Evolutionary conservation across 2,888 invertebrate genomes (phyloP), one percentile per base, ranked within the genome.

Genomic region (Syritta pipiens): DNA sequence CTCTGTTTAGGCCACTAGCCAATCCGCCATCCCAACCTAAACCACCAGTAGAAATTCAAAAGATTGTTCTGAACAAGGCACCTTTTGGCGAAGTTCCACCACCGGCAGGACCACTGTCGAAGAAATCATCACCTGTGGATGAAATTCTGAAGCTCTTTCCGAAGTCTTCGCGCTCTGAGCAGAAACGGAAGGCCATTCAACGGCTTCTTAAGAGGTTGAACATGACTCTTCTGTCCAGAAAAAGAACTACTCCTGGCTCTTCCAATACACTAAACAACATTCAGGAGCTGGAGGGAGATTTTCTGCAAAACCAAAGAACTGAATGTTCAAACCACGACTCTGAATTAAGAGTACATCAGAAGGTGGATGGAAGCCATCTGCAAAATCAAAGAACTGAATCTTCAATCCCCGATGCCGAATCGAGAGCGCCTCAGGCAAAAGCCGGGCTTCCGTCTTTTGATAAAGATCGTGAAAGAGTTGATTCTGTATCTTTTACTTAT

Each of bases 81-180:
- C 17, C 20, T 22, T 26, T 42, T 0, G 51, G 22, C 7, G 14
- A 14, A 7, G 10, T n/a, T 4, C 4, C 12, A 5, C 6, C 12
- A 3, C 10, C 40, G 0, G 17, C n/a, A n/a, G n/a, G n/a, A 9
- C 14, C 17, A 17, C 7, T 17, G n/a, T n/a, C 48, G 2, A 32
- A 44, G 4, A 51, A 57, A 28, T 30, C 9, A 12, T 49, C 55
- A 0, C 14, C 63, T n/a, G 48, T 81, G 3, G 63, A 82, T 26
- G 40, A 82, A 26, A 81, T 81, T 19, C 46, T 81, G 3, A 81
- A 81, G 22, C 57, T 81, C 4, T 76, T 81, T 20, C 74, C 83
- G 0, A 49, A 75, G 26, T n/a, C 53, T 1, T 53, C 79, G 7
- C 40, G 62, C 12, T 69, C 44, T 1, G 12, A 49, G 24, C 57